A percentile compares a stretch with the other conserved stretches of the same genome.
Evolutionary conservation across 2,113 vertebrate genomes (phyloP).

Genomic region (Myrmecobius fasciatus): DNA sequence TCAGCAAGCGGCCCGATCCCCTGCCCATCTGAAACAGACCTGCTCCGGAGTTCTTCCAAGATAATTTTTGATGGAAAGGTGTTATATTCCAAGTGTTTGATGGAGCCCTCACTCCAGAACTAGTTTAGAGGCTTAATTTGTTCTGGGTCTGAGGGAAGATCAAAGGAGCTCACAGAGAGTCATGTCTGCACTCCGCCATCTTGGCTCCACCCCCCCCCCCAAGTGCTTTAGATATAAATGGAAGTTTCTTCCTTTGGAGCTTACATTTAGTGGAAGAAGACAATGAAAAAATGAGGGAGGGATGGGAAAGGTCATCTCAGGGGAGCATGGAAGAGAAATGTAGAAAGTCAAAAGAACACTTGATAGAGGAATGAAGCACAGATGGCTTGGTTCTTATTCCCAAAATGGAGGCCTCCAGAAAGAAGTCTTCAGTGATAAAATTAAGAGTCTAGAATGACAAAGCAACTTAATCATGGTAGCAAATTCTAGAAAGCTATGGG

Average conservation of each 20-base stretch:
- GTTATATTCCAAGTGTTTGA: no score
- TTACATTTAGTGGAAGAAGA: not conserved
- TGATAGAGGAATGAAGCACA: not conserved
- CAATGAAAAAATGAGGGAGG: not conserved
- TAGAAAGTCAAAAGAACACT: not conserved
- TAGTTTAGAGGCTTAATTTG: no score
- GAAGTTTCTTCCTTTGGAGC: not conserved
- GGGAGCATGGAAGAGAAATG: not conserved
- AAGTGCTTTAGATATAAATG: not conserved
- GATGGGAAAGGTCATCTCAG: not conserved
- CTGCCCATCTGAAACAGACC: no score
- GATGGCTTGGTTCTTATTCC: not conserved
- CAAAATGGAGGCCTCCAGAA: not conserved
- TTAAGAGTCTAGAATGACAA: not conserved
- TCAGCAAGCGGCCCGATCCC: no score
- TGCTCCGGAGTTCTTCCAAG: no score
- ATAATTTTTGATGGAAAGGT: no score
- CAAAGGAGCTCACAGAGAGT: no score
- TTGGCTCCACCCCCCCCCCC: no score
- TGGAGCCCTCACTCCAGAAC: no score
- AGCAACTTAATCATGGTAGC: not conserved
- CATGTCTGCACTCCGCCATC: no score
- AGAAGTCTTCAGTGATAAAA: not conserved
- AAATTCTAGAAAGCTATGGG: not conserved
- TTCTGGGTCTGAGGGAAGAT: no score